phyloP scores from a whole-genome alignment of 1,140 invertebrate species.

The Dendroctonus ponderosae region DNA sequence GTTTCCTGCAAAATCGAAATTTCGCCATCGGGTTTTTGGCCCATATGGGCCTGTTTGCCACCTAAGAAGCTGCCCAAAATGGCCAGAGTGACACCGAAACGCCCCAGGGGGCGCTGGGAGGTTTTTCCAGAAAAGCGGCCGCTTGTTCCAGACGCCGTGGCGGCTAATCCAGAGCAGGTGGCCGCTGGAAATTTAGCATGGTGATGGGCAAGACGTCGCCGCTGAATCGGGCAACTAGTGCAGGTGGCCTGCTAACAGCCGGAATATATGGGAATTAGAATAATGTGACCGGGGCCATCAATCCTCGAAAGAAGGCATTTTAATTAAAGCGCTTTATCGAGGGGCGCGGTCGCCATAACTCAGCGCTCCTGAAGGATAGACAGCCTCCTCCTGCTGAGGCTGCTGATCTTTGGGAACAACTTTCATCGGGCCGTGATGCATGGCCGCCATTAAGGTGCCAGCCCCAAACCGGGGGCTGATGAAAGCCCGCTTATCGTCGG shows the following conservation, averaged over 20 bases:
- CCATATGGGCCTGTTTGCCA: no score
- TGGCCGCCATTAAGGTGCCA: constrained; percentile 45
- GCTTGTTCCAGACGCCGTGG: not conserved
- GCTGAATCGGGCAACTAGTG: no score
- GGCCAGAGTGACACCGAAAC: no score
- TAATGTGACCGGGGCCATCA: constrained; percentile 40
- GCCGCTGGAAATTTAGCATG: no score
- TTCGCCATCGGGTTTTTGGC: no score
- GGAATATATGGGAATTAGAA: no score
- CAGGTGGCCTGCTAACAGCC: no score
- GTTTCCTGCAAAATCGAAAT: no score
- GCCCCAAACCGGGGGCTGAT: no score
- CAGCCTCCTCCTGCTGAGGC: constrained; percentile 42
- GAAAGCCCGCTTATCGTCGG: no score
- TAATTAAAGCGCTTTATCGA: constrained; percentile 53
- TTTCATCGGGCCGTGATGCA: constrained; percentile 52
- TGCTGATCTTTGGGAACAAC: constrained; percentile 52
- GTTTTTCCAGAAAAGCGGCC: not conserved
- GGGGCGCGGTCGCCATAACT: constrained; percentile 51
- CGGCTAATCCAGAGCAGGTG: not conserved
- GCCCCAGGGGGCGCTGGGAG: not conserved
- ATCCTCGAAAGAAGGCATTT: constrained; percentile 50
- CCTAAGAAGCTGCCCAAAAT: no score
- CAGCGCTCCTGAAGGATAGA: constrained; percentile 46
- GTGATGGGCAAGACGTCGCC: no score